phyloP scores from a whole-genome alignment of 2,113 vertebrate species.

The Gopherus evgoodei region DNA sequence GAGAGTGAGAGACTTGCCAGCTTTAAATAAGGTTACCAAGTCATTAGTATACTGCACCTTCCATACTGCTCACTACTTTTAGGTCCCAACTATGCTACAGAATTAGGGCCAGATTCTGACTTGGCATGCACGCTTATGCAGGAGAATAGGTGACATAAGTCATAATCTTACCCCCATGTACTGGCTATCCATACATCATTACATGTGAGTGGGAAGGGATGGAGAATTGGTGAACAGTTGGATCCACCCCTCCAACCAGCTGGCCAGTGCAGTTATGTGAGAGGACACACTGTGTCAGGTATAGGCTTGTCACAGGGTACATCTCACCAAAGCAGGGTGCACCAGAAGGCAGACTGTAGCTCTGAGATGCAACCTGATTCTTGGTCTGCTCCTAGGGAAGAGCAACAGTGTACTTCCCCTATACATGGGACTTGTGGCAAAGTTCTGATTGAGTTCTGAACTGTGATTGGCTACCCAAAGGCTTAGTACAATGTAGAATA shows the following conservation, averaged over 20 bases:
- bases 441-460: neutral
- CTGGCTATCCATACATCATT: rapidly evolving
- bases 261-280: rapidly evolving
- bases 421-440: neutral
- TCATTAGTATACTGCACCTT: neutral
- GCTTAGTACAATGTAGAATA: neutral
- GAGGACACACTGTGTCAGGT: neutral
- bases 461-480: neutral
- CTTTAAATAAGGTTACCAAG: neutral
- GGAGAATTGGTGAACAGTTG: neutral
- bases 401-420: neutral
- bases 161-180: neutral
- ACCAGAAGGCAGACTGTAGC: neutral
- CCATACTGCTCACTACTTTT: neutral
- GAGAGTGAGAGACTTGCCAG: neutral
- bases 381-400: no score
- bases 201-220: neutral
- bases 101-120: neutral
- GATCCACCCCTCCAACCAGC: neutral
- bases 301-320: no score
- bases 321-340: no score
- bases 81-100: neutral
- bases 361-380: neutral
- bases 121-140: neutral
- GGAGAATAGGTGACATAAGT: neutral